Conservation (phyloP, 2,113 vertebrate genomes). For the Pica pica region DNA sequence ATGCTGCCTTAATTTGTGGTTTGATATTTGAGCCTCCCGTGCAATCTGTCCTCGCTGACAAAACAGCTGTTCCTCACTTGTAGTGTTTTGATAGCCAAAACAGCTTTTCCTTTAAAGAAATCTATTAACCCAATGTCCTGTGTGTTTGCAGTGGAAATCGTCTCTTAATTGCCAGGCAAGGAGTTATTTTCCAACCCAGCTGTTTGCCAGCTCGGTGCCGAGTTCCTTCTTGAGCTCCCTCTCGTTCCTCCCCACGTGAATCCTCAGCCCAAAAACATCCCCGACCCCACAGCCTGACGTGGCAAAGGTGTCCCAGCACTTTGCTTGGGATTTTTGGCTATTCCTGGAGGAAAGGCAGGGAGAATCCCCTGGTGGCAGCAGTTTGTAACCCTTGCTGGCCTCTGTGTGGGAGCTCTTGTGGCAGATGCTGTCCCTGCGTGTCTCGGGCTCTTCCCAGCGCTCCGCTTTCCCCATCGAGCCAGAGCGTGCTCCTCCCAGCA, state of each 20-base stretch:
- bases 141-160: conserved; percentile 63
- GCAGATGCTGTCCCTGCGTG: not conserved
- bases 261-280: not conserved
- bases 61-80: conserved; percentile 74
- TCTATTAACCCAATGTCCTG: conserved; percentile 75
- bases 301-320: not conserved
- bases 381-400: not conserved
- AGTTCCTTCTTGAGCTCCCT: not conserved
- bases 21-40: conserved; percentile 66
- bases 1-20: conserved; percentile 52
- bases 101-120: conserved; percentile 73
- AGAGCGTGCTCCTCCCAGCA: not conserved
- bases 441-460: not conserved
- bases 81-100: conserved; percentile 69
- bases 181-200: conserved; percentile 63
- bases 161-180: conserved; percentile 70
- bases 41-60: conserved; percentile 72
- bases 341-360: not conserved
- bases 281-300: fast-evolving
- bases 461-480: not conserved
- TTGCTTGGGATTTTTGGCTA: not conserved
- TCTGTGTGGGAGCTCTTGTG: not conserved
- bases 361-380: not conserved
- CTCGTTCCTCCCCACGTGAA: not conserved
- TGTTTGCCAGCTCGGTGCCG: conserved; percentile 26